phyloP scores from a whole-genome alignment of 2,888 invertebrate genomes.

The Enchytraeus crypticus region DNA sequence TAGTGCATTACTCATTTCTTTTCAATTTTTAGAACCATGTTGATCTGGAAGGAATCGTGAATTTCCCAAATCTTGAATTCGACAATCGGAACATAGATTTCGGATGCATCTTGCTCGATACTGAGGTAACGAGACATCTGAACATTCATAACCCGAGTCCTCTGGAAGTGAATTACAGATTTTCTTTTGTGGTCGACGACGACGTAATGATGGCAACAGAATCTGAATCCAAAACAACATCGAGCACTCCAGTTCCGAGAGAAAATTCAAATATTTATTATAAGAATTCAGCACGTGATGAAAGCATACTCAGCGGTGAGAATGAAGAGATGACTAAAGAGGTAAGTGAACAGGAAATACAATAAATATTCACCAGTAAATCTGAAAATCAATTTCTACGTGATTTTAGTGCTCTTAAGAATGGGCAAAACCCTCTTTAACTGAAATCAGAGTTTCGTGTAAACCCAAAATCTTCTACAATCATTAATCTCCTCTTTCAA shows the following conservation, averaged over 20 bases:
- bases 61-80: slow-evolving; percentile 61
- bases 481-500: no score
- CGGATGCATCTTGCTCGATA: slow-evolving; percentile 55
- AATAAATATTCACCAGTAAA: no score
- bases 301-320: background rate
- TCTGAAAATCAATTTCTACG: no score
- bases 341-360: no score
- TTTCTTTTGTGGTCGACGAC: slow-evolving; percentile 46
- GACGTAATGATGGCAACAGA: slow-evolving; percentile 37
- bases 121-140: slow-evolving; percentile 49
- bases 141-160: slow-evolving; percentile 54
- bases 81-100: slow-evolving; percentile 57
- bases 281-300: background rate
- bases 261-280: background rate
- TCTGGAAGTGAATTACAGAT: slow-evolving; percentile 51
- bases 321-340: background rate
- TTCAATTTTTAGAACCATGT: slow-evolving; percentile 59
- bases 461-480: no score
- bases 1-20: no score
- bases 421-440: no score
- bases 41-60: slow-evolving; percentile 58
- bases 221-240: no score
- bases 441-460: no score
- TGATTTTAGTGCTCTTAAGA: no score
- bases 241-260: no score